A percentile compares a stretch with the other conserved stretches of the same genome.
phyloP scores from a whole-genome alignment of 2,797 vertebrate species.

The Microctenopoma lineatum region DNA sequence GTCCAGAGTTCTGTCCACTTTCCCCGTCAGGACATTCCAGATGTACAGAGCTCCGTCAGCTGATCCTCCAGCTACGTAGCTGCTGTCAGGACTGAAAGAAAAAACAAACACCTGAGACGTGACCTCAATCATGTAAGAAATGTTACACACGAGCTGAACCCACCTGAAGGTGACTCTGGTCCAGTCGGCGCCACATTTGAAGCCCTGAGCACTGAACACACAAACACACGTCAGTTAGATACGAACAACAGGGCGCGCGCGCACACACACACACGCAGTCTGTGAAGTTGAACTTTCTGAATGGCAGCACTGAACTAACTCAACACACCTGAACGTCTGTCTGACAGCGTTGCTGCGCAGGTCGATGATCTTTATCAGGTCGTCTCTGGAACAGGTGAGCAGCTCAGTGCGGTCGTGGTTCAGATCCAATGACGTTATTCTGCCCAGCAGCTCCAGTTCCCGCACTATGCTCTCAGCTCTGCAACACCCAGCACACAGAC shows the following conservation, averaged over 20 bases:
- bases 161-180: constrained; percentile 97
- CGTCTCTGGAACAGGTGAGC: constrained; percentile 94
- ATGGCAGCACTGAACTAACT: too few relatives aligned
- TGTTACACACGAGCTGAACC: constrained; percentile 24
- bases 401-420: constrained; percentile 94
- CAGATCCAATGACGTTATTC: constrained; percentile 94
- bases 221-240: neutral
- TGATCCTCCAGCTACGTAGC: constrained; percentile 91
- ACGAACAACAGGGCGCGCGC: too few relatives aligned
- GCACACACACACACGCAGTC: too few relatives aligned
- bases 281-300: neutral
- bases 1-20: constrained; percentile 89
- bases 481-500: neutral
- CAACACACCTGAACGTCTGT: constrained; percentile 89
- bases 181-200: constrained; percentile 98
- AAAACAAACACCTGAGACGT: neutral
- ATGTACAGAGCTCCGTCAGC: constrained; percentile 91
- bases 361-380: constrained; percentile 93
- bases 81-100: constrained; percentile 88
- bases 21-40: constrained; percentile 94
- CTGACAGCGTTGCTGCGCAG: constrained; percentile 86
- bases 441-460: constrained; percentile 92
- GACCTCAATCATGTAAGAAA: too few relatives aligned
- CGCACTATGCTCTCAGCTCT: constrained; percentile 92
- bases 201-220: constrained; percentile 88